phyloP scores from a whole-genome alignment of 2,888 invertebrate species.

The Nematopogon swammerdamellus region DNA sequence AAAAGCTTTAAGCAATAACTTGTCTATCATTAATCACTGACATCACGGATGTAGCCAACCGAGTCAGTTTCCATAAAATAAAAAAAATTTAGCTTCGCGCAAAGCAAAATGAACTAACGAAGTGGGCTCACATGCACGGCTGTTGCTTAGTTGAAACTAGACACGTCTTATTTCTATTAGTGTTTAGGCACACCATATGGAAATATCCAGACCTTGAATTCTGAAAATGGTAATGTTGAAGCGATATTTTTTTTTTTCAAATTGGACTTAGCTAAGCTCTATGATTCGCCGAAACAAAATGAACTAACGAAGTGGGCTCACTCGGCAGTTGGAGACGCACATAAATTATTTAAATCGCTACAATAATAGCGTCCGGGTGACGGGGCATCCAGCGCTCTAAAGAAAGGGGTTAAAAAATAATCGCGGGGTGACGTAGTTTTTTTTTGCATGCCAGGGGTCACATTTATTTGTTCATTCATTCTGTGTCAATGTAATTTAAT shows the following conservation, averaged over 20 bases:
- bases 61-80: no score
- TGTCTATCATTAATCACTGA: no score
- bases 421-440: conserved; percentile 42
- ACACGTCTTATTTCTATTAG: no score
- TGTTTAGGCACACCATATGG: no score
- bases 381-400: conserved; percentile 42
- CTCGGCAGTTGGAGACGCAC: conserved; percentile 16
- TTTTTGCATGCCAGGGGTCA: conserved; percentile 29
- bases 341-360: conserved; percentile 57
- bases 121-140: conserved; percentile 20
- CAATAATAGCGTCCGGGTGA: conserved; percentile 43
- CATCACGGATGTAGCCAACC: no score
- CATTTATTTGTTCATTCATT: not conserved
- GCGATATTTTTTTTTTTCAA: no score
- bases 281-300: not conserved
- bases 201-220: no score
- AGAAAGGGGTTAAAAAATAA: conserved; percentile 50
- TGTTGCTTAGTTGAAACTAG: no score
- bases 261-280: no score
- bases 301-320: conserved; percentile 26
- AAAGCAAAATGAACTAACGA: conserved; percentile 20
- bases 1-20: no score
- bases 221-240: no score
- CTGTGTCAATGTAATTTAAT: not conserved
- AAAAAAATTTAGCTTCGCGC: no score